Base-by-base conservation (phyloP, 2,113 vertebrate species). In the Syrrhaptes paradoxus region DNA sequence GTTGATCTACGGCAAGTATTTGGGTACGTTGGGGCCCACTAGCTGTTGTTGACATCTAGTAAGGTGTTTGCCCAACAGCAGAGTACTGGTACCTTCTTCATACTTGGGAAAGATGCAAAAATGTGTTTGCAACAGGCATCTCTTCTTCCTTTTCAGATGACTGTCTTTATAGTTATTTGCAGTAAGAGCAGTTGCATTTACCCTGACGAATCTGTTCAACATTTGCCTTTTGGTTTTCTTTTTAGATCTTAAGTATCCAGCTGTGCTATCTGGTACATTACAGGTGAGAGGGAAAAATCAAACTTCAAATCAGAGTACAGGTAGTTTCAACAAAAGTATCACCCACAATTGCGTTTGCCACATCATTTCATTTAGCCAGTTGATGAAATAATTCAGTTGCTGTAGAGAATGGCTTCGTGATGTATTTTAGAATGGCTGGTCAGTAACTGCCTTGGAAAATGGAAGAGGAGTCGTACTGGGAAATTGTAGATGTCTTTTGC, bases 281-380 rank as follows among this genome's bases (percentile, higher is more conserved):
- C 5, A 78, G 32, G 22, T 87, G 75, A 82, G 67, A 90, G 46
- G 32, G 14, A 65, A 94, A 92, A 95, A 62, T 48, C 71, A 77
- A 87, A 12, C 51, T 83, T 90, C 36, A 61, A 91, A n/a, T 66
- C 58, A 77, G 71, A 91, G 48, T 76, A 54, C 18, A 66, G 22
- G 24, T 48, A 73, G n/a, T 71, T 88, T 89, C 58, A 89, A 82
- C 29, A 85, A 45, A 78, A 85, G 5, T 66, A 4, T 54, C 57
- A 55, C 59, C 38, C n/a, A 46, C n/a, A 46, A 6, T 87, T 68
- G 65, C 9, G 45, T 57, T 93, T 91, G 59, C 29, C 38, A 93
- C 29, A 31, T 96, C 68, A 89, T 95, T 94, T 80, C 59, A 32
- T 91, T 94, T 80, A 81, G 52, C 48, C 31, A 62, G 70, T 92